Conservation (phyloP, 2,888 invertebrate genomes). For the Coenonympha arcania region DNA sequence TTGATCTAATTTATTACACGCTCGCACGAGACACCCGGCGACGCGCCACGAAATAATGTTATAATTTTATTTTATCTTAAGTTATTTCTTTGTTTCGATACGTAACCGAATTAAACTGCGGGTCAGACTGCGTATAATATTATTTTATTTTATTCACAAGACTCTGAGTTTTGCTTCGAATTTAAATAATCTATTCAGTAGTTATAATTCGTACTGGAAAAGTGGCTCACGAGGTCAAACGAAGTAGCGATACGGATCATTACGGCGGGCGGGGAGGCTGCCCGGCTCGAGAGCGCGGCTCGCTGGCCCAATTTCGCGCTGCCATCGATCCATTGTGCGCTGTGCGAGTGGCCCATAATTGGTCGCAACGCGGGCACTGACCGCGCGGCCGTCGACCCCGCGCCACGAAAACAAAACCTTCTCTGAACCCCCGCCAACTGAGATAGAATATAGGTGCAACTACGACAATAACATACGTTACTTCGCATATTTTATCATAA, state of each 20-base stretch:
- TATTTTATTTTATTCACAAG: not conserved
- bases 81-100: not conserved
- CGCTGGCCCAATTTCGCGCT: slow-evolving; percentile 69
- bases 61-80: no score
- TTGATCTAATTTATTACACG: slow-evolving; percentile 53
- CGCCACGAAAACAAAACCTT: slow-evolving; percentile 70
- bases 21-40: no score
- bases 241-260: slow-evolving; percentile 9
- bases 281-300: slow-evolving; percentile 38
- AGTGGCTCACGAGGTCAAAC: slow-evolving; percentile 1
- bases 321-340: slow-evolving; percentile 75
- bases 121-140: no score
- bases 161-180: not conserved
- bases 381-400: slow-evolving; percentile 64
- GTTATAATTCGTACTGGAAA: not conserved
- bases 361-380: slow-evolving; percentile 72
- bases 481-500: not conserved
- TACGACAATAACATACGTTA: slow-evolving; percentile 17
- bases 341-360: slow-evolving; percentile 75
- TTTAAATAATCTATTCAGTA: not conserved
- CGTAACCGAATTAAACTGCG: not conserved
- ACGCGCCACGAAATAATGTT: no score
- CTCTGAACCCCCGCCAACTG: slow-evolving; percentile 37
- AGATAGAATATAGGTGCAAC: slow-evolving; percentile 13
- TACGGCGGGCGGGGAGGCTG: slow-evolving; percentile 23